A percentile compares a stretch with the other conserved stretches of the same genome.
Evolutionary conservation across 2,113 vertebrate species (phyloP).

Genomic region (Picathartes gymnocephalus): DNA sequence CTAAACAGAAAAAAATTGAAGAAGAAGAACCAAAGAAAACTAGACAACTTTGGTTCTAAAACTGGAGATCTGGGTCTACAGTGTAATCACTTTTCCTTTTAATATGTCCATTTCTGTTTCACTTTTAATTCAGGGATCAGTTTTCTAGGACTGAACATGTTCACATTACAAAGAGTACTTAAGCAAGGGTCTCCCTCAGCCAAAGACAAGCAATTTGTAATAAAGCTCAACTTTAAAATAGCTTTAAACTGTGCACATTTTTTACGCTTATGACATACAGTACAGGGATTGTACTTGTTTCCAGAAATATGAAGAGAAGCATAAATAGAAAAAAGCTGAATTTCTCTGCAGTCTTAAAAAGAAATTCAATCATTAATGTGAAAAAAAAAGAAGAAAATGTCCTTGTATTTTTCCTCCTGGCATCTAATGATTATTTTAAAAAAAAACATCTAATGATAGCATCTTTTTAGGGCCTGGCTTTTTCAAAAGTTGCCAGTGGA

Average conservation of each 20-base stretch:
- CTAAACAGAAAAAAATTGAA: background rate
- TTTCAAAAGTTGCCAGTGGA: background rate
- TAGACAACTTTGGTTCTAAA: background rate
- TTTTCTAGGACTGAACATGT: background rate
- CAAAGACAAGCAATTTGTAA: background rate
- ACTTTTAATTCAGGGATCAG: background rate
- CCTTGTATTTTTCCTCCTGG: background rate
- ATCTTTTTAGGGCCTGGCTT: background rate
- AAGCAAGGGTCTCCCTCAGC: background rate
- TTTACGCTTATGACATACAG: background rate
- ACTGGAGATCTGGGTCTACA: background rate
- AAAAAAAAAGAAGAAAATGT: background rate
- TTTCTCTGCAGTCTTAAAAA: background rate
- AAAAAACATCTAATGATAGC: background rate
- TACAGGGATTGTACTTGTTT: background rate
- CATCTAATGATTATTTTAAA: background rate
- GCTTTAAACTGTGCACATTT: background rate
- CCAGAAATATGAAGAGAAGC: background rate
- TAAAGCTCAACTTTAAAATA: background rate
- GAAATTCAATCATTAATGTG: rapidly evolving
- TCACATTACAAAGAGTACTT: background rate
- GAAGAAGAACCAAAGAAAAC: background rate
- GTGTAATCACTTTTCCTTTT: background rate
- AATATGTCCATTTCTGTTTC: background rate
- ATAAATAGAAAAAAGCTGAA: background rate